Base-by-base conservation (phyloP, 2,797 vertebrate genomes). In the Mormyrops boulengeri region DNA sequence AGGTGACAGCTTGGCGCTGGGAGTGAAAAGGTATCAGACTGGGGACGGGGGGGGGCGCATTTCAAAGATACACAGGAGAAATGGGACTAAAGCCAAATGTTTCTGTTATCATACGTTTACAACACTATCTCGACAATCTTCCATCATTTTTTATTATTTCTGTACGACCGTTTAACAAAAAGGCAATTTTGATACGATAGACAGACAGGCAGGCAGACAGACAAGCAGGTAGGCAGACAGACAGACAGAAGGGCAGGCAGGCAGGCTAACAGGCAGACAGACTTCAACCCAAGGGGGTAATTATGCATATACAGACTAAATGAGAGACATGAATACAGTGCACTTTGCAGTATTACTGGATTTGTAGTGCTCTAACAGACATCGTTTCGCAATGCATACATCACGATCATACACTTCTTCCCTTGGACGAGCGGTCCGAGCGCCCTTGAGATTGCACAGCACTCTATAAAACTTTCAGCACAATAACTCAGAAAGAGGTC, bases 1-100 rank as follows among this genome's bases (percentile, higher is more conserved):
- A 97, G 96, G 96, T 95, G 96, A 96, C 96, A 95, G 96, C 95
- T 92, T 95, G 94, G 91, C 49, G 3, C 22, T 26, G 22, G n/a
- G 3, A 85, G 3, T 84, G 41, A 44, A 49, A 8, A 19, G 19
- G 34, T 44, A 38, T 38, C 17, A 66, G 60, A 66, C 14, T 6
- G 17, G 52, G 11, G 52, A 3, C n/a, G 38, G 84, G 34, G 77
- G 41, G 38, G 4, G 55, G 0, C 19, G 22, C 60, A 26, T 62
- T 22, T 62, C 69, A 41, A 77, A 77, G 30, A 77, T 41, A 77
- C 38, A 77, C 30, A 77, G 30, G 34, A 47, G 26, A 41, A 82
- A 82, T 44, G 80, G 2, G 41, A 47, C 11, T 44, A 84, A 84
- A 44, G 17, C 2, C n/a, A 44, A 84, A 47, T 49, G 41, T 49